phyloP scores from a whole-genome alignment of 1,140 invertebrate species.

The Melitaea cinxia region DNA sequence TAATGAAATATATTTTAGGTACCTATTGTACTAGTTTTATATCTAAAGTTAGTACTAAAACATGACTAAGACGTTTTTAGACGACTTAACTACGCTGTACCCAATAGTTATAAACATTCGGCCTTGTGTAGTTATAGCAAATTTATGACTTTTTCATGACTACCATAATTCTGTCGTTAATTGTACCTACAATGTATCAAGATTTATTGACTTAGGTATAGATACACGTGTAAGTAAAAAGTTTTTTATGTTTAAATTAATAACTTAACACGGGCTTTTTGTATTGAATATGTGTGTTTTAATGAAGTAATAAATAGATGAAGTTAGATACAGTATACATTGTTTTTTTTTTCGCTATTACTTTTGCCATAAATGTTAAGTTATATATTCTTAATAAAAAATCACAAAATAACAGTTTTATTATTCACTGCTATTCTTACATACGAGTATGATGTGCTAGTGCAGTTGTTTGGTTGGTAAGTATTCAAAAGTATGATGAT shows the following conservation, averaged over 20 bases:
- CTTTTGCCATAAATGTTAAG: too few species aligned
- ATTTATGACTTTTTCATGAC: conserved; percentile 47
- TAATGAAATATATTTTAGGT: too few species aligned
- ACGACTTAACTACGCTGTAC: conserved; percentile 26
- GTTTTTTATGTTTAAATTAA: conserved; percentile 1
- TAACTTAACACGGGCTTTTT: not conserved
- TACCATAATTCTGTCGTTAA: conserved; percentile 47
- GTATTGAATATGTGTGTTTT: not conserved
- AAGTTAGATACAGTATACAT: too few species aligned
- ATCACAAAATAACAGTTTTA: too few species aligned
- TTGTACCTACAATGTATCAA: conserved; percentile 47
- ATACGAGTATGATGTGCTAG: too few species aligned
- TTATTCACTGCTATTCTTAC: too few species aligned
- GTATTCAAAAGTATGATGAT: too few species aligned
- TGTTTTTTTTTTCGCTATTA: too few species aligned
- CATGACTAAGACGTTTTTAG: conserved; percentile 32
- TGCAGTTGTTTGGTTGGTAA: too few species aligned
- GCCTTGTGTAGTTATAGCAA: conserved; percentile 44
- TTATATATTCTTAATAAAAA: too few species aligned
- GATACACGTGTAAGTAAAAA: not conserved
- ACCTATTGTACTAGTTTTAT: not conserved
- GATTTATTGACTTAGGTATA: conserved; percentile 36
- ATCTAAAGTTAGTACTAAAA: conserved; percentile 5
- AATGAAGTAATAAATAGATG: too few species aligned
- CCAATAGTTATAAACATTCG: conserved; percentile 39